phyloP scores from a whole-genome alignment of 2,797 vertebrate species.

The Pitangus sulphuratus region DNA sequence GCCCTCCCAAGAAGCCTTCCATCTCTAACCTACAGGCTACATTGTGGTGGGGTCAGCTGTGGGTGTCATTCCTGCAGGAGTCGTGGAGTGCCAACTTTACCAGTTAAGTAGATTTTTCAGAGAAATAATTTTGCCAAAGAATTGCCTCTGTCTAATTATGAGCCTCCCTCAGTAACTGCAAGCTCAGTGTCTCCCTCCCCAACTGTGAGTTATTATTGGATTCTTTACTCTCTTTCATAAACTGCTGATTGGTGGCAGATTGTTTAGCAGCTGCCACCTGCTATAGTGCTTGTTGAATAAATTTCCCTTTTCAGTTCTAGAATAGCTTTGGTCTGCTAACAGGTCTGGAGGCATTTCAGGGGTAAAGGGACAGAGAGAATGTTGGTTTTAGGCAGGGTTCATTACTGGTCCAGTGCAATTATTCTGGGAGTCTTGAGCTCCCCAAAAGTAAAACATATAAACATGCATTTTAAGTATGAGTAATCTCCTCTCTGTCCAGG shows the following conservation, averaged over 20 bases:
- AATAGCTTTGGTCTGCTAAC: conserved; percentile 51
- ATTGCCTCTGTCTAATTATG: conserved; percentile 18
- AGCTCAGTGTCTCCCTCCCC: conserved; percentile 50
- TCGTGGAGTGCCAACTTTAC: neutral
- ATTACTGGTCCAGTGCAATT: neutral
- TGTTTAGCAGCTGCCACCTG: conserved; percentile 74
- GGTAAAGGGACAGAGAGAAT: neutral
- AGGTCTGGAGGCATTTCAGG: conserved; percentile 21
- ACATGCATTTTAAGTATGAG: neutral
- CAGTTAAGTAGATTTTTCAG: conserved; percentile 36
- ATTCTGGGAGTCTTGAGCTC: neutral
- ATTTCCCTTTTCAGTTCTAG: conserved; percentile 63
- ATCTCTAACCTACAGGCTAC: neutral
- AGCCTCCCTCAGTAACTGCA: conserved; percentile 30
- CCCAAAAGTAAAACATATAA: neutral
- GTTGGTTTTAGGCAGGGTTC: neutral
- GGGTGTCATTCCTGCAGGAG: neutral
- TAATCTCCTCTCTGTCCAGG: neutral
- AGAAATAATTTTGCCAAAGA: conserved; percentile 44
- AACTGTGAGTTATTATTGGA: conserved; percentile 68
- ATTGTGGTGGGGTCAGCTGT: neutral
- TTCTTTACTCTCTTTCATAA: conserved; percentile 72
- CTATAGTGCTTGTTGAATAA: conserved; percentile 68
- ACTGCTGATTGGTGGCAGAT: conserved; percentile 74
- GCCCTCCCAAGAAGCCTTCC: neutral